phyloP scores from a whole-genome alignment of 2,113 vertebrate species.

The Paramormyrops kingsleyae region DNA sequence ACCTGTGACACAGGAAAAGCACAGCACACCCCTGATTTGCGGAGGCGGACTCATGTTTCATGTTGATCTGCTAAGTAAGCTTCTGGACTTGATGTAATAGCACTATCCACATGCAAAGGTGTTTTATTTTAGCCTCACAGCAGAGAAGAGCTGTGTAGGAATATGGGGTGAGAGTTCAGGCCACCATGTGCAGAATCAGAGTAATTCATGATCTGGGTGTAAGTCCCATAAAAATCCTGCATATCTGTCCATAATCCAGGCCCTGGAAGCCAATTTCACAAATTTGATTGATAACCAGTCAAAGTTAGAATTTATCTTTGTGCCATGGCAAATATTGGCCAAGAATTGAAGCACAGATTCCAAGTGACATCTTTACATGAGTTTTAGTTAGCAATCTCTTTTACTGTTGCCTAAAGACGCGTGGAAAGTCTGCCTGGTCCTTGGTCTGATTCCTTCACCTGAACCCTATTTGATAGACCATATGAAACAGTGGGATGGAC shows the following conservation, averaged over 20 bases:
- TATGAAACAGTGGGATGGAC: neutral
- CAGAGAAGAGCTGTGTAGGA: neutral
- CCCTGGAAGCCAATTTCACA: neutral
- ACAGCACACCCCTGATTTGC: neutral
- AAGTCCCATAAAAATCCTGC: neutral
- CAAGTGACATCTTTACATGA: neutral
- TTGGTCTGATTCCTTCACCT: neutral
- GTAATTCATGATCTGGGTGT: neutral
- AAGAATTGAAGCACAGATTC: neutral
- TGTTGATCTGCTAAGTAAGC: neutral
- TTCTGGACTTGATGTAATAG: neutral
- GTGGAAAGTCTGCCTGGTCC: neutral
- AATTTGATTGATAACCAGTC: neutral
- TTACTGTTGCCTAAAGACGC: neutral
- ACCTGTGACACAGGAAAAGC: neutral
- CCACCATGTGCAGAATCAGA: neutral
- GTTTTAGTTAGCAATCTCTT: neutral
- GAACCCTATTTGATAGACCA: neutral
- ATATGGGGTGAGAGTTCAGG: neutral
- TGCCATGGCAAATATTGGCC: neutral
- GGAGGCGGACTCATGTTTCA: neutral
- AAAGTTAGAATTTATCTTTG: neutral
- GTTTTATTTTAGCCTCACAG: neutral
- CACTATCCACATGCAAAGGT: neutral
- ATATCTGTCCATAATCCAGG: neutral